These are phyloP conservation scores for Temnothorax longispinosus DNA, from an alignment of 1,140 invertebrate genomes.

Conservation along the genomic window DNA sequence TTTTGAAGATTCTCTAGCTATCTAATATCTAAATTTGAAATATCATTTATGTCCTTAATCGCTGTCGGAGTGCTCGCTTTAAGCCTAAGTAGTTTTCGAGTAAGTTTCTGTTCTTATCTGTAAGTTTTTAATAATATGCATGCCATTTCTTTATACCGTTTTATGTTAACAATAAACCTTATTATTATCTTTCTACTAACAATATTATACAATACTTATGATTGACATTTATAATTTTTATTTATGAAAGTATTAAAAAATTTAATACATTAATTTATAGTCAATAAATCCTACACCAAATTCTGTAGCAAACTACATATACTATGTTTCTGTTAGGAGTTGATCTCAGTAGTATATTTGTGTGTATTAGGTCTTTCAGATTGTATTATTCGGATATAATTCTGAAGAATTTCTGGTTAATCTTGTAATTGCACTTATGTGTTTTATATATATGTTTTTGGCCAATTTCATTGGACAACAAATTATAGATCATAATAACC, in stretches of 20 bases:
- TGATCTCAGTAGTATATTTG: background rate
- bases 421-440: rapidly evolving
- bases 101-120: background rate
- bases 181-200: background rate
- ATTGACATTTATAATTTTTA: no score
- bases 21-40: conserved; percentile 7
- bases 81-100: background rate
- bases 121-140: background rate
- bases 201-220: no score
- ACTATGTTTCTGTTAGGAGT: no score
- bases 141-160: background rate
- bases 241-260: no score
- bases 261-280: no score
- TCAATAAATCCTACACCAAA: no score
- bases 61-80: background rate
- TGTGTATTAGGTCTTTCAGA: conserved; percentile 7
- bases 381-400: background rate
- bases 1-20: background rate
- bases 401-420: background rate
- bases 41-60: background rate
- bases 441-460: background rate
- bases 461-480: background rate
- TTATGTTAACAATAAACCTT: background rate
- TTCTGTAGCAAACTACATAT: no score
- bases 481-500: conserved; percentile 3